Percentiles rank a stretch among this genome's conserved stretches.
Evolutionary conservation across 2,888 invertebrate genomes (phyloP).

Genomic region (Apamea anceps): DNA sequence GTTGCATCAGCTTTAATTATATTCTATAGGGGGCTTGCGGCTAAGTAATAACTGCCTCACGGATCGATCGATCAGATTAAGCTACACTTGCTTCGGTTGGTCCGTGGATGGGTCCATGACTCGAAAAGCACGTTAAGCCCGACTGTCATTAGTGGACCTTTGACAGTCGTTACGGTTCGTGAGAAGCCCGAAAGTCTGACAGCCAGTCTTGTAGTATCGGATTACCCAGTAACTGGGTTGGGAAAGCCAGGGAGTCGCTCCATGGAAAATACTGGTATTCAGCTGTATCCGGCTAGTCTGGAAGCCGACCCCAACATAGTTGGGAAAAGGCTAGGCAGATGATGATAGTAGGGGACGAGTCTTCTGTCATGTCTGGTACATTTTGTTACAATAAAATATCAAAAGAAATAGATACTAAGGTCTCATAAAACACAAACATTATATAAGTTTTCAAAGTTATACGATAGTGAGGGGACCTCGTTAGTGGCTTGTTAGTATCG

Average conservation of each 20-base stretch:
- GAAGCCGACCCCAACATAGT: background rate
- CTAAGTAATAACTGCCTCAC: background rate
- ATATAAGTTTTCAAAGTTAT: slow-evolving; percentile 14
- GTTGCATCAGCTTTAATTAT: background rate
- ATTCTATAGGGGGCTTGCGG: background rate
- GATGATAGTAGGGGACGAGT: background rate
- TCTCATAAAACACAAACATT: slow-evolving; percentile 24
- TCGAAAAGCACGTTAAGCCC: too few relatives aligned
- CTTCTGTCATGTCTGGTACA: background rate
- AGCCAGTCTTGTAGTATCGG: background rate
- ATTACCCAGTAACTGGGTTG: background rate
- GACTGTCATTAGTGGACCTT: background rate
- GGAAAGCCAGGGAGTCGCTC: background rate
- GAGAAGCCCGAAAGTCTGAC: background rate
- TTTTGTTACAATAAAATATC: slow-evolving; percentile 24
- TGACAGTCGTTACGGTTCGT: background rate
- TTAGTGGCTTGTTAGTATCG: slow-evolving; percentile 58
- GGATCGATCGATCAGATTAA: background rate
- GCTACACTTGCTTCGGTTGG: background rate
- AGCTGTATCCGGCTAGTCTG: too few relatives aligned
- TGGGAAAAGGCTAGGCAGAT: too few relatives aligned
- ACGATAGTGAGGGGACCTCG: slow-evolving; percentile 33
- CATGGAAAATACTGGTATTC: too few relatives aligned
- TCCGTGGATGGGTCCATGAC: background rate
- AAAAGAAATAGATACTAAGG: slow-evolving; percentile 18